Percentiles rank a stretch among this genome's conserved stretches.
These are phyloP conservation scores for Tenthredo amoena DNA, from an alignment of 2,888 invertebrate species.

Conservation along the genomic window DNA sequence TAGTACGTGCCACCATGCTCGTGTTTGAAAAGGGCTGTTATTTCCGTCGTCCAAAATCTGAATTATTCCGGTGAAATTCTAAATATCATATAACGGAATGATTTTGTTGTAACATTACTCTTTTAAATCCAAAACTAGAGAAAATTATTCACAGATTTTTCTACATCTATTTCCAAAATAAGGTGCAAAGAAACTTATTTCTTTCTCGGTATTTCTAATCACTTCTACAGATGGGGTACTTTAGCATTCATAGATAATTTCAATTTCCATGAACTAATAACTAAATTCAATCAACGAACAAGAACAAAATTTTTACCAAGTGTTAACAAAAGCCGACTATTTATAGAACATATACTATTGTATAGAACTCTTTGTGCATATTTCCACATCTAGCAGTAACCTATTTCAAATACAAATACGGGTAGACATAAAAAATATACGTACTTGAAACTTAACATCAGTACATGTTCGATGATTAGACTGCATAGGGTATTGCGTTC, in stretches of 20 bases:
- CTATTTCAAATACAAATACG: conserved; percentile 18
- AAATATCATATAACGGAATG: neutral
- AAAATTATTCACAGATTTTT: conserved; percentile 22
- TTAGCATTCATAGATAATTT: too few relatives aligned
- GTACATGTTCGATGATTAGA: conserved; percentile 18
- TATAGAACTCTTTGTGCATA: neutral
- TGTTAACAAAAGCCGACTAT: neutral
- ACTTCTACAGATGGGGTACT: neutral
- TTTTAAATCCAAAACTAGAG: neutral
- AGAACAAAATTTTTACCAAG: neutral
- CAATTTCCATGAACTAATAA: neutral
- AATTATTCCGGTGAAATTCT: conserved; percentile 1
- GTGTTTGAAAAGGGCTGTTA: conserved; percentile 38
- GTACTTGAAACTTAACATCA: neutral
- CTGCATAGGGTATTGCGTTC: conserved; percentile 3
- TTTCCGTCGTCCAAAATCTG: conserved; percentile 46
- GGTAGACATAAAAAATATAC: conserved; percentile 11
- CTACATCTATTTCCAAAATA: neutral
- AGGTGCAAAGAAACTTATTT: neutral
- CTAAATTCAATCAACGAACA: neutral
- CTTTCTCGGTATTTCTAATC: neutral
- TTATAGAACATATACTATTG: neutral
- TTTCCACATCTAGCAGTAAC: neutral
- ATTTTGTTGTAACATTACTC: too few relatives aligned
- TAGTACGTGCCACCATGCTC: conserved; percentile 53